Evolutionary conservation across 2,888 invertebrate species (phyloP), one percentile per base, ranked within the genome.

Genomic region (Dendrolimus pini): DNA sequence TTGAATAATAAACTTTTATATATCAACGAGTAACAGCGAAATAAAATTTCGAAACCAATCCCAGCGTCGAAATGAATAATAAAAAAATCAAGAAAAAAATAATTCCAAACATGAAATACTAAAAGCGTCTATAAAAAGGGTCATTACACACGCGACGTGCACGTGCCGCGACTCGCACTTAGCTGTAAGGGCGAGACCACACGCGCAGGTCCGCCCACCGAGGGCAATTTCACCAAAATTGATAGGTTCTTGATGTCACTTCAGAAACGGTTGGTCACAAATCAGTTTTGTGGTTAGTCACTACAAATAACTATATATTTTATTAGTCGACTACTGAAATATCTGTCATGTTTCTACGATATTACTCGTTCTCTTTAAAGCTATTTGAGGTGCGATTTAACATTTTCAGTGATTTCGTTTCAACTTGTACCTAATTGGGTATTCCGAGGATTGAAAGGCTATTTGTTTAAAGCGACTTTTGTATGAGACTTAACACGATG

Each of bases 201-300:
- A 76, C 77, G 71, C 75, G 75, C 58, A 70, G 63, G 52, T 61
- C 68, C 79, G 77, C 78, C 80, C 75, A 71, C 71, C 59, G 65
- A 60, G 71, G 79, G 77, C 71, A 81, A 82, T 81, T 82, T 80
- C 69, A 72, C 70, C 70, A 63, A 74, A 74, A 77, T 75, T 72
- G 57, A 67, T 67, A 47, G 47, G 47, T 47, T 47, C 12, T 47
- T 47, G 47, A 47, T 47, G 47, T 47, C 47, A 30, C 30, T 12
- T 10, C 47, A 47, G 47, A 47, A 47, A 12, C 47, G 12, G 12
- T 47, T 47, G 47, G 47, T 12, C 12, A 47, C 47, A 47, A 47
- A 47, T 47, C 47, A 47, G 41, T 41, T 55, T 41, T n/a, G 55
- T 41, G 55, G 9, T 55, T 42, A 41, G 42, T 47, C 47, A 3